A percentile compares a stretch with the other conserved stretches of the same genome.
These are phyloP conservation scores for Drosophila longiperda DNA, from an alignment of 2,888 invertebrate species.

Conservation along the genomic window DNA sequence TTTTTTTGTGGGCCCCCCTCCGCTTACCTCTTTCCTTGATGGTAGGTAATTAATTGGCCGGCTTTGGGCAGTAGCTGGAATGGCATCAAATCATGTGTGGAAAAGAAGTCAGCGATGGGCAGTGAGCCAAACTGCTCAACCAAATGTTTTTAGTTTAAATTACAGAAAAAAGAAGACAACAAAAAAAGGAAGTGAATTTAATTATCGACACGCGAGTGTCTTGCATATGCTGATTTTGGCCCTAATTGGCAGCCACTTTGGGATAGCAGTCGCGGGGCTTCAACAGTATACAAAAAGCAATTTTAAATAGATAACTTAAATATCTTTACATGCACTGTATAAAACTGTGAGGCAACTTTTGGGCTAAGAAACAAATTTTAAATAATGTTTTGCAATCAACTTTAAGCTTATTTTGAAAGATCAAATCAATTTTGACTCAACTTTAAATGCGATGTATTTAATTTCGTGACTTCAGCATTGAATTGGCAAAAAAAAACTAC, in stretches of 20 bases:
- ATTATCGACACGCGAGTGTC: background rate
- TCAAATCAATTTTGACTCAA: background rate
- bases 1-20: conserved; percentile 39
- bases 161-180: background rate
- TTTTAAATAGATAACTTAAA: background rate
- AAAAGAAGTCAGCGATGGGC: conserved; percentile 12
- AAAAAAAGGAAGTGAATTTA: conserved; percentile 31
- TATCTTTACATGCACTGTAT: background rate
- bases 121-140: conserved; percentile 1
- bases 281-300: conserved; percentile 15
- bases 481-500: background rate
- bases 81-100: background rate
- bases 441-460: background rate
- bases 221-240: conserved; percentile 56
- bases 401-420: background rate
- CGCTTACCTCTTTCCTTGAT: background rate
- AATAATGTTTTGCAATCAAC: background rate
- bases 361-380: background rate
- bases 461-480: background rate
- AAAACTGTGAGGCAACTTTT: background rate
- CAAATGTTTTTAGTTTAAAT: conserved; percentile 20
- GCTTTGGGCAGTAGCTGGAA: conserved; percentile 37
- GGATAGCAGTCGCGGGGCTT: conserved; percentile 19
- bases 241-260: conserved; percentile 51
- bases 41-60: conserved; percentile 72